Conservation (phyloP, 2,888 invertebrate species). For the Acanthosepion pharaonis region DNA sequence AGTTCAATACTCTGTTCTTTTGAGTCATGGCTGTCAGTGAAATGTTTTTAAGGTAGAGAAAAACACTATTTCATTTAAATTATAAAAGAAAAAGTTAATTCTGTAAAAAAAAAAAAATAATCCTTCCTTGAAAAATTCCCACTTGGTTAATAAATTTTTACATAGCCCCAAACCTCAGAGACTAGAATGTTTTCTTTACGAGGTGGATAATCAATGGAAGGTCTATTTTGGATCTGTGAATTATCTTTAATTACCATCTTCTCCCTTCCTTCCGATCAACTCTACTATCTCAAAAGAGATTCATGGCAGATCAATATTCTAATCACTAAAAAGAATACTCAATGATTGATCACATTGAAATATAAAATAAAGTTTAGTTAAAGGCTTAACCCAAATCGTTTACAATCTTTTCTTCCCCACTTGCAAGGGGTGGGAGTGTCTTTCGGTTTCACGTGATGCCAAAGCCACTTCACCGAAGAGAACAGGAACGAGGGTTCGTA, state of each 20-base stretch:
- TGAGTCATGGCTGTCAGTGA: too few species aligned
- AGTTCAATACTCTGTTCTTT: too few species aligned
- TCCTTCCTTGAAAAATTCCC: background rate
- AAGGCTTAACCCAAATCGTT: background rate
- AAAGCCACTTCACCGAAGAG: background rate
- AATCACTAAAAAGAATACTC: background rate
- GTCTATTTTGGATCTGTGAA: background rate
- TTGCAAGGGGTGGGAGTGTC: background rate
- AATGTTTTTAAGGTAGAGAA: too few species aligned
- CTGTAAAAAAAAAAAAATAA: background rate
- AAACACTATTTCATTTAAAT: too few species aligned
- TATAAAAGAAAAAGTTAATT: background rate
- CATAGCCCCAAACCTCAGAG: background rate
- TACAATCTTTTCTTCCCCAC: background rate
- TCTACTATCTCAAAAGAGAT: background rate
- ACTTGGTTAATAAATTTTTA: background rate
- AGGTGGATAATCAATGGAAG: background rate
- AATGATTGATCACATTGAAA: background rate
- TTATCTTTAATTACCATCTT: background rate
- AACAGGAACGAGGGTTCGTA: background rate
- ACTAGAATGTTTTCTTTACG: background rate
- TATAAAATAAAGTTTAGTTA: background rate
- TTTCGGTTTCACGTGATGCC: background rate
- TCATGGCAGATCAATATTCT: background rate
- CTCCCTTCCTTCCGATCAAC: background rate